Base-by-base conservation (phyloP, 2,888 invertebrate species). In the Galeopsomyia nigrocyanea region DNA sequence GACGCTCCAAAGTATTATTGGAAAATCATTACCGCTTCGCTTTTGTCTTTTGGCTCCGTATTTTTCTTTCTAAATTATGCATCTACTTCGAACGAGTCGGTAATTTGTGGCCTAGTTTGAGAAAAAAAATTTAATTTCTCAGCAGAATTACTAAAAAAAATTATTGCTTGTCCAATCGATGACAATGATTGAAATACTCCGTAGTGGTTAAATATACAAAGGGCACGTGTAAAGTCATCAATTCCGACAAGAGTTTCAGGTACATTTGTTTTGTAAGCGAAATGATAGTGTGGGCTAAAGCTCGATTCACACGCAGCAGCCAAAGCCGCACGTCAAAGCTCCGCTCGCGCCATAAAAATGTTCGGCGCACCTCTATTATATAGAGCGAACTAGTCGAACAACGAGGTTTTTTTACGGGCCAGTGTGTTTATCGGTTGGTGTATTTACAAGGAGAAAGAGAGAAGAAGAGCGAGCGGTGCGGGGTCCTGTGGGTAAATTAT, bases 401-500 rank as follows among this genome's bases (percentile, higher is more conserved):
- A 53, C 53, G 17, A 49, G 9, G 51, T 62, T 55, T 68, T 62
- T 51, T 19, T 46, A 14, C 26, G 56, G 13, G 39, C 39, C 39
- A 39, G 62, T 57, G 56, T 50, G 50, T 63, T 69, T 63, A 62
- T 68, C 55, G 68, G 56, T 39, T 39, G 39, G 39, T 49, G 26
- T 68, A 62, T 68, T 68, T 68, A 68, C 62, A 68, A 61, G 39
- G 26, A 60, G 22, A 19, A 22, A 46, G 14, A 60, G 39, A 60
- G 50, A 51, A 57, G 17, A 14, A 50, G 26, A 68, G 49, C 57
- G 56, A 51, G 56, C 47, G 14, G 58, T 17, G 50, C 19, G 21
- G 46, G 55, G 58, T 53, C 49, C 22, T 19, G n/a, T n/a, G 49
- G 47, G 39, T 50, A 75, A 75, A 75, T 75, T 75, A 75, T 75